Base-by-base conservation (phyloP, 2,113 vertebrate genomes). In the Okapia johnstoni region DNA sequence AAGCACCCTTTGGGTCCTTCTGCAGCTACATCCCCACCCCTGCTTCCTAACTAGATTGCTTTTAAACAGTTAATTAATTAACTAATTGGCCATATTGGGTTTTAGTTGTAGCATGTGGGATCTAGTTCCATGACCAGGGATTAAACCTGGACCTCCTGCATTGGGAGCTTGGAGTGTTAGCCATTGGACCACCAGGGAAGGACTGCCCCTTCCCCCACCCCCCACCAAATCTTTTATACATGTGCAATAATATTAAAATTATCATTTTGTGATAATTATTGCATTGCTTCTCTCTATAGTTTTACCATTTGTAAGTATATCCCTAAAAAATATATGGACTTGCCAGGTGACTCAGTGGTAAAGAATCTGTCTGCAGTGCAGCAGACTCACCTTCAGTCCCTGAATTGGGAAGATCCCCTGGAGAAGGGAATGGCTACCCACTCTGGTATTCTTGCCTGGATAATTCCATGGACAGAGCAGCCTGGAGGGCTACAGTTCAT, bases 301-400 rank as follows among this genome's bases (percentile, higher is more conserved):
- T 92, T 90, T 84, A 79, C 52, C 36, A 83, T 23, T 79, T 94
- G 16, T 40, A 95, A 76, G 13, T 63, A 46, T 87, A 91, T 81
- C 55, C 3, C 40, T 73, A 80, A 88, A 60, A 66, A 90, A 95
- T 55, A 13, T 21, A 66, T 88, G 70, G 12, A 26, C 70, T 76
- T 26, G 40, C 40, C 13, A 76, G 70, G 70, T 43, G 70, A 26
- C 23, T 26, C 70, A 14, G 13, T 26, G 43, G 70, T 43, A 43
- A 43, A 76, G 70, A 76, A 43, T 30, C 6, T 76, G 23, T 7
- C 40, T 43, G 12, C 40, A 76, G 15, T 43, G 40, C 23, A 76
- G 70, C 21, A 76, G 70, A 76, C 40, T 76, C 70, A 76, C 11
- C 36, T 76, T 76, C 23, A 13, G 23, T 43, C 70, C 70, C 36